Evolutionary conservation across 2,113 vertebrate species (phyloP), one percentile per base, ranked within the genome.

Genomic region (Hyla sarda): DNA sequence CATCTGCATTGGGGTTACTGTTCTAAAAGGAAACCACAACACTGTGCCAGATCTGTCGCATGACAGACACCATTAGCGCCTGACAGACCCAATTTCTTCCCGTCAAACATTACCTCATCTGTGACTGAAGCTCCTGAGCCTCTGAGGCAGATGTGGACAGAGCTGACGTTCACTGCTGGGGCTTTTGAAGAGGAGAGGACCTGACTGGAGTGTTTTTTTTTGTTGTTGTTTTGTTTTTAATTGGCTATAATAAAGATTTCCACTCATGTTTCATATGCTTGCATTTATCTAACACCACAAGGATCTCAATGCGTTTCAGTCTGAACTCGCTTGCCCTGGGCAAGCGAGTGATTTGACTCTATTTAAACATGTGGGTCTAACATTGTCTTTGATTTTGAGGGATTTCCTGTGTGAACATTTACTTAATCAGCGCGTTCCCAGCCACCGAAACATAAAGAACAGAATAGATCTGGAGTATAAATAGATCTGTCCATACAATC

Each of bases 401-500:
- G 85, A 87, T 87, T 82, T 87, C 85, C 85, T 87, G 77, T 74
- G 52, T 62, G 72, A 62, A 19, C 47, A 65, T 69, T 77, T 71
- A 32, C 48, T 21, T 79, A 69, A 85, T 79, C 45, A 50, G 41
- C 30, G 45, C 45, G 32, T 72, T 84, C 67, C 62, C 17, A 78
- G 47, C 7, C 50, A n/a, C 41, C n/a, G 32, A 80, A 21, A 52
- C 65, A 56, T 79, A 80, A 30, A 37, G 56, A 25, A 23, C 7
- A n/a, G 45, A 58, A 74, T 41, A 74, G 23, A 87, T 86, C 48
- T 71, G 72, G 30, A n/a, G 32, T 81, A 82, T 34, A 41, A 50
- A 82, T 37, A 72, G 56, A 10, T 28, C 67, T 47, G 52, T 34
- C 34, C 34, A 62, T 47, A 16, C 41, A 48, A 84, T 77, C 62